These are phyloP conservation scores for Xiphorhynchus elegans DNA, from an alignment of 2,113 vertebrate genomes.

Conservation along the genomic window DNA sequence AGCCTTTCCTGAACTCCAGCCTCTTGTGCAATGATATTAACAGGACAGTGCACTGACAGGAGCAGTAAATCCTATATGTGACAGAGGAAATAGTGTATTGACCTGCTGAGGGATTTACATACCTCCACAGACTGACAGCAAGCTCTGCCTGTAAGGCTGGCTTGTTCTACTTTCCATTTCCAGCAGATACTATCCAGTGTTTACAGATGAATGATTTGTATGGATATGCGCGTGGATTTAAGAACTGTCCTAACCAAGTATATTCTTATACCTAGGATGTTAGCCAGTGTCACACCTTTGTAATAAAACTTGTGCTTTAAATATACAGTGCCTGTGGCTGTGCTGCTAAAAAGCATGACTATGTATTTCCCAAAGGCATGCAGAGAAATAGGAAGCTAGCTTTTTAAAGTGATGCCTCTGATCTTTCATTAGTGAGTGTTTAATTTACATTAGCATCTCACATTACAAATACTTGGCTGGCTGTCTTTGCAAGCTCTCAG, in stretches of 20 bases:
- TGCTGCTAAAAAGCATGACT: neutral
- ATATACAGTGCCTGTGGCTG: neutral
- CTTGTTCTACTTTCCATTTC: slow-evolving; percentile 10
- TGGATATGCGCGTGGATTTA: neutral
- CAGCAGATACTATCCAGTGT: neutral
- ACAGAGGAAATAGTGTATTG: slow-evolving; percentile 25
- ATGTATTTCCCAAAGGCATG: slow-evolving; percentile 37
- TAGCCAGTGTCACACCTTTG: neutral
- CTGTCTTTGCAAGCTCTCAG: neutral
- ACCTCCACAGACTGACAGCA: neutral
- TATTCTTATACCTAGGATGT: neutral
- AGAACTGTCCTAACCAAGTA: neutral
- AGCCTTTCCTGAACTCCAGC: neutral
- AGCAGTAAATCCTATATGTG: neutral
- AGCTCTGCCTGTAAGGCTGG: neutral
- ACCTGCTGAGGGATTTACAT: neutral
- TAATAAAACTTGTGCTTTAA: neutral
- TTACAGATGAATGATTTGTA: neutral
- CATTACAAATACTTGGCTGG: slow-evolving; percentile 55
- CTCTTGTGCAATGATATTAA: neutral
- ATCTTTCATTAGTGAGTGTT: slow-evolving; percentile 39
- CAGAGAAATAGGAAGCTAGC: neutral
- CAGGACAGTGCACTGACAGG: neutral
- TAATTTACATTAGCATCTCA: slow-evolving; percentile 37
- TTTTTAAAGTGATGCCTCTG: slow-evolving; percentile 37